Percentiles rank a stretch among this genome's conserved stretches.
Evolutionary conservation across 2,113 vertebrate genomes (phyloP).

Genomic region (Dasyurus viverrinus): DNA sequence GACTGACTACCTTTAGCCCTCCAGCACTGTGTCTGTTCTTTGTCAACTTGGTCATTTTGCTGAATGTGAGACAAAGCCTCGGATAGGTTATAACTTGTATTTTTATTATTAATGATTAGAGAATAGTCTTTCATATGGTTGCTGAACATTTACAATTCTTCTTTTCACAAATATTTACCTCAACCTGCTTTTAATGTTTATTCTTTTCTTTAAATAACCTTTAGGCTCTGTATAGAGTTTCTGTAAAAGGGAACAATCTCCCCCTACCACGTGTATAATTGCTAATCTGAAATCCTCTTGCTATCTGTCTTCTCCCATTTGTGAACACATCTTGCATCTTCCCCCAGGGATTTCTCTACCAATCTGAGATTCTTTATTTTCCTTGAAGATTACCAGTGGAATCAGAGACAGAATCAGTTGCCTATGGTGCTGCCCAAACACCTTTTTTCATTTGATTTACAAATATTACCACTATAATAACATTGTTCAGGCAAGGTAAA

Average conservation of each 20-base stretch:
- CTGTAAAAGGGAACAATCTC: background rate
- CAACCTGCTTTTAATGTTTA: background rate
- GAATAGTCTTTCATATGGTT: background rate
- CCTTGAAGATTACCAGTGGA: background rate
- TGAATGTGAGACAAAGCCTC: background rate
- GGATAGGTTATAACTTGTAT: background rate
- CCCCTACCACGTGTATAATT: background rate
- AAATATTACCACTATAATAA: background rate
- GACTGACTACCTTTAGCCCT: background rate
- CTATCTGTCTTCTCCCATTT: background rate
- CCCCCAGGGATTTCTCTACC: background rate
- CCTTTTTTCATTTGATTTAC: background rate
- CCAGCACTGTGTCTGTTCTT: background rate
- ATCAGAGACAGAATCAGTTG: slow-evolving; percentile 28
- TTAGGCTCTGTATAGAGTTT: background rate
- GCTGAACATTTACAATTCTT: background rate
- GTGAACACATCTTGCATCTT: background rate
- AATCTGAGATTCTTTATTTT: background rate
- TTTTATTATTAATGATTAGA: background rate
- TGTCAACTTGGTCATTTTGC: background rate
- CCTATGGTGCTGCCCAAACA: background rate
- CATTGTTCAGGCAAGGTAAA: background rate
- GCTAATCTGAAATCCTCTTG: background rate
- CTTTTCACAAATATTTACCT: background rate
- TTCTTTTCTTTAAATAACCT: background rate